Conservation (phyloP, 2,888 invertebrate genomes). For the Chymomyza caudatula region DNA sequence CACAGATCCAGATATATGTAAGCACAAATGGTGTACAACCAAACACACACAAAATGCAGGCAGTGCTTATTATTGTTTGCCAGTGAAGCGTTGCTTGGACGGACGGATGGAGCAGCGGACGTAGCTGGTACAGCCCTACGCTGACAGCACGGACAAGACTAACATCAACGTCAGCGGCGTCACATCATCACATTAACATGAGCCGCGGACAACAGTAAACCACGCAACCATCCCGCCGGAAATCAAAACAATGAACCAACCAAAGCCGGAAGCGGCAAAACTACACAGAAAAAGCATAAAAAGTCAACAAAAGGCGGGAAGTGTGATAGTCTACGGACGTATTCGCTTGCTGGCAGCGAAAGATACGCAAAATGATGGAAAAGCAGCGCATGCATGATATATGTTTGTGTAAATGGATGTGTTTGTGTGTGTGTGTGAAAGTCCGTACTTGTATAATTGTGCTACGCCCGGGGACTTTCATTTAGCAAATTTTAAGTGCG, state of each 20-base stretch:
- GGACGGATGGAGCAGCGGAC: neutral
- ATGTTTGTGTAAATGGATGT: conserved; percentile 20
- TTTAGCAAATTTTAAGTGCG: conserved; percentile 42
- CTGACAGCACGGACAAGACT: conserved; percentile 20
- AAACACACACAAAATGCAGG: conserved; percentile 52
- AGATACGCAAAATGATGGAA: neutral
- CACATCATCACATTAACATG: conserved; percentile 31
- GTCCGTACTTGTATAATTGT: conserved; percentile 43
- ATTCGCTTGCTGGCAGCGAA: neutral
- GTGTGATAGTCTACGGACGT: conserved; percentile 25
- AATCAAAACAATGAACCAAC: conserved; percentile 57
- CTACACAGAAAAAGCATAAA: conserved; percentile 1
- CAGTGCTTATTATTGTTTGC: conserved; percentile 64
- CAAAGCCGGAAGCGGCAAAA: conserved; percentile 38
- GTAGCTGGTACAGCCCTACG: conserved; percentile 1
- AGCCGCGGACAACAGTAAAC: neutral
- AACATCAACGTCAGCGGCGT: conserved; percentile 9
- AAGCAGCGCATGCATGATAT: neutral
- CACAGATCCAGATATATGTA: conserved; percentile 27
- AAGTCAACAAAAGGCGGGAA: conserved; percentile 30
- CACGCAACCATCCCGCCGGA: conserved; percentile 32
- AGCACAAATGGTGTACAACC: neutral
- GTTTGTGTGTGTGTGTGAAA: neutral
- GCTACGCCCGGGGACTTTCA: conserved; percentile 32
- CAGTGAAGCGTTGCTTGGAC: conserved; percentile 36